Conservation (phyloP, 2,113 vertebrate species). For the Podilymbus podiceps region DNA sequence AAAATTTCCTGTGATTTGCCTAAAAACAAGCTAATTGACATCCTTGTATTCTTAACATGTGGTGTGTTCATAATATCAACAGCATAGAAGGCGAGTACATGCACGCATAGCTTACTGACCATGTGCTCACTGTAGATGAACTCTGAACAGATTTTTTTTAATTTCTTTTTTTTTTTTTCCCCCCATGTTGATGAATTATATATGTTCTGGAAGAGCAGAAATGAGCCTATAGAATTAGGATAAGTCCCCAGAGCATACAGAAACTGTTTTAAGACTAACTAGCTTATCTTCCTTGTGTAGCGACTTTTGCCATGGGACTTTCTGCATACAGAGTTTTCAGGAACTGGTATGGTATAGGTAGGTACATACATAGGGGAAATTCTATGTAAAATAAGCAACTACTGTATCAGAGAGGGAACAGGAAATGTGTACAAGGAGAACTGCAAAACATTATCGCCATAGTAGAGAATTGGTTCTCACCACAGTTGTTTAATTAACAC, state of each 20-base stretch:
- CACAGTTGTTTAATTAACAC: not conserved
- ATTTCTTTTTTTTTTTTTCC: not conserved
- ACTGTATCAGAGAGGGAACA: not conserved
- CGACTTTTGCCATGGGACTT: not conserved
- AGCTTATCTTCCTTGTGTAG: not conserved
- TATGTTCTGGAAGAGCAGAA: not conserved
- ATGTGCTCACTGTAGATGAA: not conserved
- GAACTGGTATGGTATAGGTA: not conserved
- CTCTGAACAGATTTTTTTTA: not conserved
- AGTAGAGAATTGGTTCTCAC: not conserved
- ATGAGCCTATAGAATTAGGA: not conserved
- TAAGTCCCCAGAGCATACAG: not conserved
- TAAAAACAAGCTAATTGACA: not conserved
- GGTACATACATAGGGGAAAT: not conserved
- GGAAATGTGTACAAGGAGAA: not conserved
- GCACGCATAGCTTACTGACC: not conserved
- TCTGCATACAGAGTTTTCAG: not conserved
- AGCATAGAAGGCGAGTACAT: not conserved
- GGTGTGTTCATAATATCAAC: not conserved
- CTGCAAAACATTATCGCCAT: not conserved
- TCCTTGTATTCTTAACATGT: not conserved
- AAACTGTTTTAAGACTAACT: not conserved
- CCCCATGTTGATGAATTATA: not conserved
- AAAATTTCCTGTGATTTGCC: not conserved
- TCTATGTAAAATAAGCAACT: not conserved